phyloP scores from a whole-genome alignment of 2,888 invertebrate genomes.

The Camptogramma bilineatum region DNA sequence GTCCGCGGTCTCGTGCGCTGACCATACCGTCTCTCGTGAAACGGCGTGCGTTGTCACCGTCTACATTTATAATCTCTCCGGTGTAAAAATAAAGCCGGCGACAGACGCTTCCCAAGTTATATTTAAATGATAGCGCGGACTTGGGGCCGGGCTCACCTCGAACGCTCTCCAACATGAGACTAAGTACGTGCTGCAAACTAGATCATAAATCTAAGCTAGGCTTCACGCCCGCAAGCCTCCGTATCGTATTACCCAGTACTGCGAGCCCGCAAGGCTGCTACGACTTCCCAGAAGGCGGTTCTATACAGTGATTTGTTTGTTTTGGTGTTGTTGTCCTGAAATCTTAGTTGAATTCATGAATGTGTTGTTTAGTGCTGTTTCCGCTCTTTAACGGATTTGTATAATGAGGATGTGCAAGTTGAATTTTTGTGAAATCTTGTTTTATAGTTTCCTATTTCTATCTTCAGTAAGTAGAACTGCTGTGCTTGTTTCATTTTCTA shows the following conservation, averaged over 20 bases:
- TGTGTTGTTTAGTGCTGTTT: slow-evolving; percentile 51
- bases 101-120: slow-evolving; percentile 81
- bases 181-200: slow-evolving; percentile 78
- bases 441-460: slow-evolving; percentile 58
- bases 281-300: slow-evolving; percentile 36
- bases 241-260: slow-evolving; percentile 51
- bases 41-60: slow-evolving; percentile 70
- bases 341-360: slow-evolving; percentile 33
- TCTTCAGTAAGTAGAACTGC: slow-evolving; percentile 43
- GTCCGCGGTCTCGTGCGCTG: slow-evolving; percentile 46
- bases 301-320: slow-evolving; percentile 45
- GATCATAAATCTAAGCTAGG: slow-evolving; percentile 57
- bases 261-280: slow-evolving; percentile 41
- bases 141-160: slow-evolving; percentile 71
- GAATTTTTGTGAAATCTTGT: slow-evolving; percentile 67
- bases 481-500: slow-evolving; percentile 21
- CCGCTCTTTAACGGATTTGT: slow-evolving; percentile 58
- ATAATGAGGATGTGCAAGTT: slow-evolving; percentile 61
- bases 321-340: slow-evolving; percentile 43
- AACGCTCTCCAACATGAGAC: slow-evolving; percentile 78
- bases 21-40: slow-evolving; percentile 59
- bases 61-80: slow-evolving; percentile 63
- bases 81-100: slow-evolving; percentile 84
- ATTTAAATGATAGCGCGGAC: slow-evolving; percentile 83
- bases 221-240: slow-evolving; percentile 50